Conservation (phyloP, 2,888 invertebrate genomes). For the Eupithecia inturbata region DNA sequence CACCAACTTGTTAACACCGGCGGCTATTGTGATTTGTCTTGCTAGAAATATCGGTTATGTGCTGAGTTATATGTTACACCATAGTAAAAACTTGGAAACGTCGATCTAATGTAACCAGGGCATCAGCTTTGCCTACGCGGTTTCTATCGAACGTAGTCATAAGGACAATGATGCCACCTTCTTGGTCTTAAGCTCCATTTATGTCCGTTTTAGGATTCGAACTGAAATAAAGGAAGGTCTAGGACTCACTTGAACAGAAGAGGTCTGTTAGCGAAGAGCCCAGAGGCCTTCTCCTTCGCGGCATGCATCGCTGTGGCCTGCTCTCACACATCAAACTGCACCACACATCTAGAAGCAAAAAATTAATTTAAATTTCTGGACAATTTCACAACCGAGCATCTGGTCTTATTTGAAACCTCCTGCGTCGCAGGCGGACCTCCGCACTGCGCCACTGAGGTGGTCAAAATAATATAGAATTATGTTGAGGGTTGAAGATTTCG, state of each 20-base stretch:
- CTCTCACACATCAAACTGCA: slow-evolving; percentile 69
- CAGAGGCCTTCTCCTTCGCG: slow-evolving; percentile 81
- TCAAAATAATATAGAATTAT: not conserved
- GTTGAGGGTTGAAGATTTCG: not conserved
- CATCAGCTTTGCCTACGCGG: not conserved
- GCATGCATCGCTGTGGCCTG: slow-evolving; percentile 66
- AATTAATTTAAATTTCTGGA: slow-evolving; percentile 11
- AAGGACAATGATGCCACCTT: not conserved
- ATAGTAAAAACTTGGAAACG: not conserved
- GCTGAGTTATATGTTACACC: not conserved
- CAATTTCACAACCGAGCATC: not conserved
- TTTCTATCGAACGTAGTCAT: not conserved
- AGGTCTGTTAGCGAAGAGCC: slow-evolving; percentile 79
- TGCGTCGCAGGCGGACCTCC: not conserved
- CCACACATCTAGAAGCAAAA: slow-evolving; percentile 40
- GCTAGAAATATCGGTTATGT: not conserved
- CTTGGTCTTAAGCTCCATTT: not conserved
- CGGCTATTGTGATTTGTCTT: not conserved
- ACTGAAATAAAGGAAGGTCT: not conserved
- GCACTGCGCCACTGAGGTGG: not conserved
- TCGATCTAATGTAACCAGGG: not conserved
- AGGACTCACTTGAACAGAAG: slow-evolving; percentile 77
- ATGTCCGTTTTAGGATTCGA: not conserved
- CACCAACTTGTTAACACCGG: not conserved
- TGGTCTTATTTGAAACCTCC: not conserved